These are phyloP conservation scores for Allobates femoralis DNA, from an alignment of 2,797 vertebrate genomes.

Conservation along the genomic window DNA sequence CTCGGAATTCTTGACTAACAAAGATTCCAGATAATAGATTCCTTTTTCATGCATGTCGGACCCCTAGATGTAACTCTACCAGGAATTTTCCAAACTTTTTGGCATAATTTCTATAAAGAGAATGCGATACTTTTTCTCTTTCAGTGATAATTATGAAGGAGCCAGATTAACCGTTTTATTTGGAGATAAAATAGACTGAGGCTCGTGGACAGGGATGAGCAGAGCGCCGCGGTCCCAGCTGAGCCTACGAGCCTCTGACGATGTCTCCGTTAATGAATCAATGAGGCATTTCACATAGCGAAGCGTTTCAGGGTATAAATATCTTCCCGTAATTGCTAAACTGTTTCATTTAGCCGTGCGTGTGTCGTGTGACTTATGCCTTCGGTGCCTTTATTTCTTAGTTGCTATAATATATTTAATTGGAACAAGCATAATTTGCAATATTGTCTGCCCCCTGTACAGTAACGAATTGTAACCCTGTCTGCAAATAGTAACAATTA, in stretches of 20 bases:
- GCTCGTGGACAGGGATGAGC: background rate
- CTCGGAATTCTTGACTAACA: background rate
- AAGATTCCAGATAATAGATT: too few relatives aligned
- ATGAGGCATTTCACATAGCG: conserved; percentile 24
- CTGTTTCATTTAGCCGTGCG: background rate
- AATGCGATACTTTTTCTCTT: background rate
- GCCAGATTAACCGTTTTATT: conserved; percentile 6
- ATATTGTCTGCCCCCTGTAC: too few relatives aligned
- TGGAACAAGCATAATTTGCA: background rate
- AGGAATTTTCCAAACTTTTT: background rate
- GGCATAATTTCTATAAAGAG: background rate
- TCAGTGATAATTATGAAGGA: background rate
- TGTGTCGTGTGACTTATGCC: background rate
- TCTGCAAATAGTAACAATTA: background rate
- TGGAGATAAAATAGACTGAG: conserved; percentile 9
- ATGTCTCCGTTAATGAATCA: conserved; percentile 40
- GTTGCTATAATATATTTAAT: background rate
- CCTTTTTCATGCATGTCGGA: background rate
- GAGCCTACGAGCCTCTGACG: conserved; percentile 18
- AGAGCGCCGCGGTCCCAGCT: conserved; percentile 12
- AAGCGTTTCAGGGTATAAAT: conserved; percentile 25
- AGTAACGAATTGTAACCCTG: background rate
- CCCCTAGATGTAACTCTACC: background rate
- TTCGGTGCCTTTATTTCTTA: background rate
- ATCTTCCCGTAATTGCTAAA: conserved; percentile 36